Percentiles rank a stretch among this genome's conserved stretches.
Conservation (phyloP, 2,797 vertebrate genomes). For the Arnoldichthys spilopterus region DNA sequence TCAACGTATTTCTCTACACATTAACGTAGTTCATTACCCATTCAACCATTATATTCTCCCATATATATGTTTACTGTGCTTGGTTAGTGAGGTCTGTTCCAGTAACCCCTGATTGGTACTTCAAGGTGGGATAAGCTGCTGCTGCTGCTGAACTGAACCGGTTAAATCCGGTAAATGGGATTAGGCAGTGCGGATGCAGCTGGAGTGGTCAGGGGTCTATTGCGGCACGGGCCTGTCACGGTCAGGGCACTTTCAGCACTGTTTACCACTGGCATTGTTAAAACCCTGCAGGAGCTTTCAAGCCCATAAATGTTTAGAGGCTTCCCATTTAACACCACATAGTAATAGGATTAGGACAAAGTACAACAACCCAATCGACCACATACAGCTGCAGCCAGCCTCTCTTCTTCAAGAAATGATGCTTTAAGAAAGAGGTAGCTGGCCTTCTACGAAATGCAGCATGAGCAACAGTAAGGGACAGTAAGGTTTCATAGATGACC, state of each 20-base stretch:
- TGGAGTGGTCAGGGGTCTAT: conserved; percentile 29
- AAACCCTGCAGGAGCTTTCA: conserved; percentile 55
- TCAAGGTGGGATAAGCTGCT: conserved; percentile 27
- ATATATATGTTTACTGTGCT: not conserved
- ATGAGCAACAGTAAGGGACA: not conserved
- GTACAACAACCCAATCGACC: conserved; percentile 37
- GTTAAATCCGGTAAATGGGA: conserved; percentile 49
- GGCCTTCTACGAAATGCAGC: not conserved
- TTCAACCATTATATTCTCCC: not conserved
- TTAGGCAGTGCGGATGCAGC: conserved; percentile 39
- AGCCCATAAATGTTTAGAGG: conserved; percentile 52
- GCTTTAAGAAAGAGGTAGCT: not conserved
- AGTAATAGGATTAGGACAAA: conserved; percentile 53
- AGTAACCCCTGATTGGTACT: conserved; percentile 15
- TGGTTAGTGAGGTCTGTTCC: not conserved
- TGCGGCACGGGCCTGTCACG: conserved; percentile 25
- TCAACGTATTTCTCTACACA: too few relatives aligned
- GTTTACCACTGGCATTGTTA: conserved; percentile 44
- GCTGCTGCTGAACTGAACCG: conserved; percentile 29
- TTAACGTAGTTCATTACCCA: too few relatives aligned
- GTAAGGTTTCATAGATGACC: not conserved
- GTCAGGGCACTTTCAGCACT: conserved; percentile 37
- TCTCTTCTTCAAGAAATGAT: conserved; percentile 27
- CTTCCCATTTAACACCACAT: conserved; percentile 51
- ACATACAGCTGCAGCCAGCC: conserved; percentile 12